Conservation (phyloP, 2,888 invertebrate species). For the Drosophila diplacantha region DNA sequence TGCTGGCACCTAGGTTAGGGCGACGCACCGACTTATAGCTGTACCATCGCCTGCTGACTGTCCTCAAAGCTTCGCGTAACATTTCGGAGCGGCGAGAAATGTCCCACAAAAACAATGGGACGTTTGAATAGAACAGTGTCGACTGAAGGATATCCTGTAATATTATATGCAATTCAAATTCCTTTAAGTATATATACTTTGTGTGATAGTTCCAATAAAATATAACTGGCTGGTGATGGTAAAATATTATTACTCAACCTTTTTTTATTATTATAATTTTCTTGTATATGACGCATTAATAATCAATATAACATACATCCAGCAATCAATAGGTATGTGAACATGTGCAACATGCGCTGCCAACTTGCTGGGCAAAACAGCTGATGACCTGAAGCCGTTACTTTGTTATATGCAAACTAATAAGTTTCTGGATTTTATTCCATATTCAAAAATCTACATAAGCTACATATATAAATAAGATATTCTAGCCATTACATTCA, state of each 20-base stretch:
- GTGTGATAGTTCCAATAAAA: too few species aligned
- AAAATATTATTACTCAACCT: background rate
- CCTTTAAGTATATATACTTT: background rate
- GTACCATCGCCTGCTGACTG: conserved; percentile 52
- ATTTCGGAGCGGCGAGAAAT: conserved; percentile 47
- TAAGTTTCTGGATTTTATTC: conserved; percentile 26
- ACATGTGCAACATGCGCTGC: background rate
- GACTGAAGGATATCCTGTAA: background rate
- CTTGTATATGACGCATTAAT: fast-evolving
- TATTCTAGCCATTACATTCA: background rate
- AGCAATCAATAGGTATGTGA: background rate
- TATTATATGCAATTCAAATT: background rate
- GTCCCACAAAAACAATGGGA: background rate
- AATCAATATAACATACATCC: background rate
- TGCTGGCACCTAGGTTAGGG: conserved; percentile 52
- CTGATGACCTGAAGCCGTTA: conserved; percentile 9
- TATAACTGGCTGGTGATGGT: background rate
- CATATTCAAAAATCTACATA: conserved; percentile 11
- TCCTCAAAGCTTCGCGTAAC: conserved; percentile 52
- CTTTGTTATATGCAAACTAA: background rate
- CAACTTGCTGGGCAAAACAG: conserved; percentile 5
- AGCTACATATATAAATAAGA: background rate
- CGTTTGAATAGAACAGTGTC: background rate
- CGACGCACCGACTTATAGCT: conserved; percentile 74
- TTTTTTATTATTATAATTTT: background rate